phyloP scores from a whole-genome alignment of 2,797 vertebrate species.

The Xenops minutus region DNA sequence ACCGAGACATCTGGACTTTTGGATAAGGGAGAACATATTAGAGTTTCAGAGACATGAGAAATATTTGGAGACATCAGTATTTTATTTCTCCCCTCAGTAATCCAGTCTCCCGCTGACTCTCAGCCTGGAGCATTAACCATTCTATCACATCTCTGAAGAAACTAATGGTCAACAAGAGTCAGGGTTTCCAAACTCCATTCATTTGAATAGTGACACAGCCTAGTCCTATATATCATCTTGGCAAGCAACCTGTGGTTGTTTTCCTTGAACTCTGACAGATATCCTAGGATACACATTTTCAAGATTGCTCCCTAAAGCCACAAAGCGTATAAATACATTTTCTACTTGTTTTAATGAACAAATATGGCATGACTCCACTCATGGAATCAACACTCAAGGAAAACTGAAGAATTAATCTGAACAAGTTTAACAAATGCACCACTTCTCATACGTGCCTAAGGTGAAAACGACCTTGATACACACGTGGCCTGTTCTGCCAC shows the following conservation, averaged over 20 bases:
- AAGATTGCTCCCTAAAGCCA: neutral
- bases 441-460: neutral
- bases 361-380: neutral
- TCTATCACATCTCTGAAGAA: neutral
- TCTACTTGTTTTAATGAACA: neutral
- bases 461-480: neutral
- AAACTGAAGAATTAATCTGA: neutral
- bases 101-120: neutral
- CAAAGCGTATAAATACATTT: neutral
- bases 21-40: neutral
- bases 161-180: neutral
- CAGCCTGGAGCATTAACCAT: neutral
- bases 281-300: neutral
- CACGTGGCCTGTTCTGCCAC: neutral
- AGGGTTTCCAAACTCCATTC: neutral
- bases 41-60: neutral
- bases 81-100: neutral
- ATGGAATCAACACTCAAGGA: neutral
- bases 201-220: neutral
- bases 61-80: neutral
- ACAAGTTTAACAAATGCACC: neutral
- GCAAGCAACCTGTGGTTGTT: neutral
- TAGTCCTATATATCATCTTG: accelerated
- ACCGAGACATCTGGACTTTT: neutral
- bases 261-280: neutral